Evolutionary conservation across 2,888 invertebrate genomes (phyloP), one percentile per base, ranked within the genome.

Genomic region (Amiota mariae): DNA sequence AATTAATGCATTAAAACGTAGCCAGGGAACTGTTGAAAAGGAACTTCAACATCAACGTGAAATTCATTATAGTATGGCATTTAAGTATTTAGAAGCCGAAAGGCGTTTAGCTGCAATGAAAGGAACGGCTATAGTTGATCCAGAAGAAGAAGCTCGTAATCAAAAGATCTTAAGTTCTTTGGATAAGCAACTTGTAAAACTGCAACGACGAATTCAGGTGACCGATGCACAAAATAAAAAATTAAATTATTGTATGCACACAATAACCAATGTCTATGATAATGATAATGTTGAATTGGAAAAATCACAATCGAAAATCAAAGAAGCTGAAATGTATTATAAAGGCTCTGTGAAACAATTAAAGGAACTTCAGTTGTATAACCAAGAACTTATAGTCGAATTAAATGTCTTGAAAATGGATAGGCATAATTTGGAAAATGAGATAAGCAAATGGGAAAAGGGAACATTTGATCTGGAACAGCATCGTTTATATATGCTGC

Each of bases 351-450:
- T 91, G 57, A 93, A 93, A 76, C 91, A 92, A 77, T 77, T 92
- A 0, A 91, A 90, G 73, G 79, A 84, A 4, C 90, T 89, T 11
- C 91, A 91, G 70, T 85, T 87, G 24, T 84, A 81, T 1, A 91
- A 91, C 68, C 93, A 93, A 74, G 92, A 92, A 78, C 90, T 90
- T 71, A 92, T 92, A 79, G 93, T 93, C 0, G 91, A 91, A 71
- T 92, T 94, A 78, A 95, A 94, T 80, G 91, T 95, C 72, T 83
- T 94, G 80, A 91, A 93, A 74, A 91, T 96, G 84, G 92, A 93
- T 46, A 92, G 94, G 9, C 92, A 92, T 70, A 94, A 95, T 84
- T 92, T 94, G 48, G 92, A 93, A 75, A 92, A 92, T 70, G 92
- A 93, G 8, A 91, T 94, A 67, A 90, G 91, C 1, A 92, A 92